Base-by-base conservation (phyloP, 2,113 vertebrate species). In the Lynx canadensis region DNA sequence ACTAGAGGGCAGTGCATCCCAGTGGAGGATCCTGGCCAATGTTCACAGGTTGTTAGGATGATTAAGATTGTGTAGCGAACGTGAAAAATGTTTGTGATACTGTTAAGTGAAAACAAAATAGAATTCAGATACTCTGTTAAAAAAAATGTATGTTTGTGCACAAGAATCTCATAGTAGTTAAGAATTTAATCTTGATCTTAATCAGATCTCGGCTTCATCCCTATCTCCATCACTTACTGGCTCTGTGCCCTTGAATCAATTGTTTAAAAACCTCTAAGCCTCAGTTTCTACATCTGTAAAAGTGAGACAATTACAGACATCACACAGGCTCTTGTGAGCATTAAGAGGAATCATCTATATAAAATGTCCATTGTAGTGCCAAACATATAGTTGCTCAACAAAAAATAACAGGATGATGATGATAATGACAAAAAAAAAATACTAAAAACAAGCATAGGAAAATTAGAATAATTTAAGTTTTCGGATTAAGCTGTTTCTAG, bases 1-100 rank as follows among this genome's bases (percentile, higher is more conserved):
- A 81, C 96, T 60, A 97, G 96, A 91, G 96, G 97, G 96, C 97
- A 92, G 95, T 82, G 50, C 33, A 25, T 66, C 45, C 65, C 85
- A 63, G 68, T 1, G 52, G 13, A 74, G 86, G 63, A 41, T 55
- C 82, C 25, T 0, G 4, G 11, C 19, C 2, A 13, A 14, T 0
- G 9, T 57, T 36, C 16, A 27, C 52, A 18, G 48, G 7, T 4
- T 2, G 65, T 57, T 5, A 3, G 33, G 74, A 48, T 78, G 71
- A 16, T 45, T 48, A 66, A 33, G 31, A 66, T 1, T 11, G 12
- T 29, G 41, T 2, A 78, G 45, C 25, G 68, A 91, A 79, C 4
- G 3, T 3, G 29, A 60, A 21, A 91, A 92, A 91, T 55, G 8
- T 80, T 68, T 82, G 89, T 9, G 25, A 60, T 84, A 57, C 79